Percentiles rank a stretch among this genome's conserved stretches.
phyloP scores from a whole-genome alignment of 2,113 vertebrate species.

The Parotia lawesii region DNA sequence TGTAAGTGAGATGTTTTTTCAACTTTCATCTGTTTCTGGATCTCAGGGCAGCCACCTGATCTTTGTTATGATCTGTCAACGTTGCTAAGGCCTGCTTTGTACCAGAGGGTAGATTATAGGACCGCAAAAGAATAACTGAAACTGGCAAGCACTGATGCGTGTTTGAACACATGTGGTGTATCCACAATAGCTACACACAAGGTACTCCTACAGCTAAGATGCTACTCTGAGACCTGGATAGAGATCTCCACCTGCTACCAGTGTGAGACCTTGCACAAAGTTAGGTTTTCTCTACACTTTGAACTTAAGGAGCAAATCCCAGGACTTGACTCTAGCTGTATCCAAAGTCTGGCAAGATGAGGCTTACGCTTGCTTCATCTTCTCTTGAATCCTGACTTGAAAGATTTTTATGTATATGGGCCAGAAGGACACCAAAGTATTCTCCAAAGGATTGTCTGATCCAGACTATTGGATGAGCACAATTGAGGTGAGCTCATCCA shows the following conservation, averaged over 20 bases:
- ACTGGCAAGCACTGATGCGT: fast-evolving
- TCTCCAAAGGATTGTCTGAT: not conserved
- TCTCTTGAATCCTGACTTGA: not conserved
- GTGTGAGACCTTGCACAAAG: not conserved
- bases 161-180: not conserved
- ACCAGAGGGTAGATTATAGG: not conserved
- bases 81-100: not conserved
- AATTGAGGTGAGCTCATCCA: not conserved
- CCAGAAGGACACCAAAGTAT: not conserved
- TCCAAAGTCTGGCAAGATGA: not conserved
- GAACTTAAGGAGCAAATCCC: not conserved
- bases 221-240: not conserved
- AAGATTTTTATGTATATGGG: not conserved
- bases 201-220: not conserved
- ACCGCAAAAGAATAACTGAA: not conserved
- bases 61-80: not conserved
- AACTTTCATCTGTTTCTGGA: not conserved
- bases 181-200: not conserved
- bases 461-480: not conserved
- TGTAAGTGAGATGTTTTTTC: not conserved
- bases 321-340: not conserved
- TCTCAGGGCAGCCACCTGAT: not conserved
- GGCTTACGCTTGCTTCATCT: not conserved
- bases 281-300: not conserved
- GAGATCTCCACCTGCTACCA: not conserved